Evolutionary conservation across 2,888 invertebrate genomes (phyloP).

Genomic region (Sicus ferrugineus): DNA sequence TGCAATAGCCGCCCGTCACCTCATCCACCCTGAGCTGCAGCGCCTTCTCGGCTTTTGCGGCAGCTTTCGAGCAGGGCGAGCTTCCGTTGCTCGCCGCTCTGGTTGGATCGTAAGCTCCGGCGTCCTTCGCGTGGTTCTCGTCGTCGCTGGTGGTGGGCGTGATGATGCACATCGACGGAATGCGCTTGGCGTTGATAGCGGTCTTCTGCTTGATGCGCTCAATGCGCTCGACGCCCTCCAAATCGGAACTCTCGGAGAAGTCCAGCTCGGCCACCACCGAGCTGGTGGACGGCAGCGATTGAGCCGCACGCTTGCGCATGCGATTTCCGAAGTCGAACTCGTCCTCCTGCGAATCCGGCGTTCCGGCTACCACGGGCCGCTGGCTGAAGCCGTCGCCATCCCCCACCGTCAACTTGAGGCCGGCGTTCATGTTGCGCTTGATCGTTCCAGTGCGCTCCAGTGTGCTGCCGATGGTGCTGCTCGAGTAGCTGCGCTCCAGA

Average conservation of each 20-base stretch:
- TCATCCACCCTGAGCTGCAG: slow-evolving; percentile 39
- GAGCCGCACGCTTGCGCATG: slow-evolving; percentile 48
- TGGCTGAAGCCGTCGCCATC: slow-evolving; percentile 59
- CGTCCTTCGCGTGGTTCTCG: slow-evolving; percentile 67
- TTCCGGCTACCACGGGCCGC: slow-evolving; percentile 41
- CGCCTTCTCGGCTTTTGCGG: slow-evolving; percentile 26
- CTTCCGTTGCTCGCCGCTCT: slow-evolving; percentile 69
- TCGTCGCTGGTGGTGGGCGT: slow-evolving; percentile 89
- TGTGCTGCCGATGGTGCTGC: slow-evolving; percentile 63
- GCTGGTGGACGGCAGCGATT: slow-evolving; percentile 46
- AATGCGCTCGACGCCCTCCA: slow-evolving; percentile 87
- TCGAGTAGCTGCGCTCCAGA: slow-evolving; percentile 68
- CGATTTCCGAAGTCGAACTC: slow-evolving; percentile 57
- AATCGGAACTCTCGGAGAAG: slow-evolving; percentile 85
- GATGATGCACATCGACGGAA: slow-evolving; percentile 92
- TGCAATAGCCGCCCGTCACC: slow-evolving; percentile 42
- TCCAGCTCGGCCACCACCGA: slow-evolving; percentile 70
- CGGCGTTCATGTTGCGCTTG: slow-evolving; percentile 59
- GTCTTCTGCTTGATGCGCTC: slow-evolving; percentile 87
- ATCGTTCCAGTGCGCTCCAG: slow-evolving; percentile 65
- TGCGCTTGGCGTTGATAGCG: slow-evolving; percentile 84
- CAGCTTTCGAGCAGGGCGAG: slow-evolving; percentile 37
- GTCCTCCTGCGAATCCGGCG: slow-evolving; percentile 59
- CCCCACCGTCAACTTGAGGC: slow-evolving; percentile 69
- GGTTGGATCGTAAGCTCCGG: slow-evolving; percentile 46